phyloP scores from a whole-genome alignment of 2,888 invertebrate genomes.

The Hemithea aestivaria region DNA sequence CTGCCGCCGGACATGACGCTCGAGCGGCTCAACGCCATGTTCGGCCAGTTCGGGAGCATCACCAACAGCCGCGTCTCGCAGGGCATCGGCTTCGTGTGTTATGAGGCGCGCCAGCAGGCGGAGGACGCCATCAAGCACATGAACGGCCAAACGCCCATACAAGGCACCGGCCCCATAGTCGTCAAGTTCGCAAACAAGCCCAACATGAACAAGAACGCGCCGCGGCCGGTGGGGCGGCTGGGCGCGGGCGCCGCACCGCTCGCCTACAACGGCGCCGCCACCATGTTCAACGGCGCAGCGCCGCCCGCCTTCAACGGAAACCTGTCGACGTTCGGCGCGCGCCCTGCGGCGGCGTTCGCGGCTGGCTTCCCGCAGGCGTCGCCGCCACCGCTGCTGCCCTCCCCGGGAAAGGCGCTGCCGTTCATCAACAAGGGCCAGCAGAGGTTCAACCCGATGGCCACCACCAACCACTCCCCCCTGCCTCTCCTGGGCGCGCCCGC shows the following conservation, averaged over 20 bases:
- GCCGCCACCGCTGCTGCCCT: constrained; percentile 70
- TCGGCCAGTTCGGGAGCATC: constrained; percentile 66
- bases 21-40: constrained; percentile 67
- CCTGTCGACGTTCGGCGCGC: constrained; percentile 61
- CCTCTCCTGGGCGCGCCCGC: constrained; percentile 68
- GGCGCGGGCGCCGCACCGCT: constrained; percentile 50
- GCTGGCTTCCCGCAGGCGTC: constrained; percentile 68
- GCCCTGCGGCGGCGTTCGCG: constrained; percentile 58
- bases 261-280: constrained; percentile 62
- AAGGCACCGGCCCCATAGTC: constrained; percentile 65
- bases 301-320: constrained; percentile 63
- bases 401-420: constrained; percentile 73
- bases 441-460: constrained; percentile 74
- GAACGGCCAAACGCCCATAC: constrained; percentile 68
- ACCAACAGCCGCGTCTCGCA: constrained; percentile 75
- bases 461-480: constrained; percentile 64
- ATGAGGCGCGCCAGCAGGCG: constrained; percentile 65
- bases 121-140: constrained; percentile 70
- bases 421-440: constrained; percentile 76
- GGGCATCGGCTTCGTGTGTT: constrained; percentile 75
- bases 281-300: constrained; percentile 65
- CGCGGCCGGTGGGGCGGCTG: constrained; percentile 57
- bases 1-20: constrained; percentile 75
- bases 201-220: constrained; percentile 62
- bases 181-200: constrained; percentile 76